Evolutionary conservation across 2,888 invertebrate genomes (phyloP).

Genomic region (Atrina japonica): DNA sequence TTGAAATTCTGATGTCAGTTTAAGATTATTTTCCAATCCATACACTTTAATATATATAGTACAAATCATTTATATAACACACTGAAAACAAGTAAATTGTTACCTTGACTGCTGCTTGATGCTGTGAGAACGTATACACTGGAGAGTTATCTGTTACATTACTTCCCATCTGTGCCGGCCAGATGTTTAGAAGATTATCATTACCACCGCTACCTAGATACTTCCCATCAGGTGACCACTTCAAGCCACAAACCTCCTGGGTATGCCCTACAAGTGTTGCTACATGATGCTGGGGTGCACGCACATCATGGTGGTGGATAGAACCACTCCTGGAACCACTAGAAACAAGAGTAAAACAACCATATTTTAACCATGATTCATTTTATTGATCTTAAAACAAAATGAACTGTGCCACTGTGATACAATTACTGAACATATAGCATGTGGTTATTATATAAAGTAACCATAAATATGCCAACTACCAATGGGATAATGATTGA

Average conservation of each 20-base stretch:
- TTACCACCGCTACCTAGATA: conserved; percentile 98
- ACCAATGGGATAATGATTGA: too few species aligned
- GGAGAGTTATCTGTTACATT: conserved; percentile 73
- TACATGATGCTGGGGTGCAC: conserved; percentile 91
- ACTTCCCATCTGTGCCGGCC: conserved; percentile 82
- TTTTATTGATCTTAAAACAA: neutral
- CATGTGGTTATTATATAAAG: too few species aligned
- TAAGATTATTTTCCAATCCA: too few species aligned
- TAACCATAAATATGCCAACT: too few species aligned
- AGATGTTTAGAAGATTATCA: conserved; percentile 96
- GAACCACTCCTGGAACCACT: conserved; percentile 92
- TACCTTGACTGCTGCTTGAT: conserved; percentile 82
- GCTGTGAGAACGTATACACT: conserved; percentile 83
- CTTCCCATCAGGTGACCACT: conserved; percentile 97
- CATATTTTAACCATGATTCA: too few species aligned
- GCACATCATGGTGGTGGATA: conserved; percentile 97
- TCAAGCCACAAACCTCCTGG: conserved; percentile 91
- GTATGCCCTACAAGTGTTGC: conserved; percentile 87
- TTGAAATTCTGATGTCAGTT: too few species aligned
- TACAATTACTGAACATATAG: too few species aligned
- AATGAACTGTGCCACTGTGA: too few species aligned
- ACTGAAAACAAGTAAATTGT: too few species aligned
- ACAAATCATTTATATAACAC: neutral
- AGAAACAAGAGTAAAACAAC: conserved; percentile 23
- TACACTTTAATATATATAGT: too few species aligned